Conservation (phyloP, 2,797 vertebrate genomes). For the Aeoliscus strigatus region DNA sequence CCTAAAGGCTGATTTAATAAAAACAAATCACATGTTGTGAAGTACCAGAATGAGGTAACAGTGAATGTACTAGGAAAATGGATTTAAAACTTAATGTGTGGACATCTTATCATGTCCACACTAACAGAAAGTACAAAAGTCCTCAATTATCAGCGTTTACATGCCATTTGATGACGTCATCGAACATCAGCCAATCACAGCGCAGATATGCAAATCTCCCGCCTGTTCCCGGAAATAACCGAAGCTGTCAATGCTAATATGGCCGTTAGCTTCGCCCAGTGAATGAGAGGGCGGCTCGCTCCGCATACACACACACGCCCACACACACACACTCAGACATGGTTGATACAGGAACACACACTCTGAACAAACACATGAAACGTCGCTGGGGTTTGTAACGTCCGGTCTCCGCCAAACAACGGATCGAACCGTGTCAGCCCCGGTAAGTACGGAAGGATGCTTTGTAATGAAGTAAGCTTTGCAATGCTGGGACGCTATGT, state of each 20-base stretch:
- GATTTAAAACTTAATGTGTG: too few species aligned
- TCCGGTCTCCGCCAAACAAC: neutral
- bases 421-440: neutral
- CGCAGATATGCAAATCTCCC: slow-evolving; percentile 21
- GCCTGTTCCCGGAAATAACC: slow-evolving; percentile 54
- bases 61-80: too few species aligned
- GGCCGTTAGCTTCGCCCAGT: slow-evolving; percentile 4
- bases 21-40: too few species aligned
- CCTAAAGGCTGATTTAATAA: too few species aligned
- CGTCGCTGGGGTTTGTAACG: neutral
- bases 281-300: slow-evolving; percentile 12
- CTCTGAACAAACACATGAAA: neutral
- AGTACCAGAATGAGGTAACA: too few species aligned
- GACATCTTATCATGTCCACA: too few species aligned
- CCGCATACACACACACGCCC: neutral
- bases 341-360: neutral
- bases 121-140: too few species aligned
- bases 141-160: too few species aligned
- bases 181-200: slow-evolving; percentile 49
- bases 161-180: too few species aligned
- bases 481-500: too few species aligned
- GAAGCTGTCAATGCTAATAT: slow-evolving; percentile 19
- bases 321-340: slow-evolving; percentile 2
- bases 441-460: slow-evolving; percentile 1
- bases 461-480: too few species aligned